Evolutionary conservation across 2,113 vertebrate species (phyloP).

Genomic region (Hemibagrus wyckioides): DNA sequence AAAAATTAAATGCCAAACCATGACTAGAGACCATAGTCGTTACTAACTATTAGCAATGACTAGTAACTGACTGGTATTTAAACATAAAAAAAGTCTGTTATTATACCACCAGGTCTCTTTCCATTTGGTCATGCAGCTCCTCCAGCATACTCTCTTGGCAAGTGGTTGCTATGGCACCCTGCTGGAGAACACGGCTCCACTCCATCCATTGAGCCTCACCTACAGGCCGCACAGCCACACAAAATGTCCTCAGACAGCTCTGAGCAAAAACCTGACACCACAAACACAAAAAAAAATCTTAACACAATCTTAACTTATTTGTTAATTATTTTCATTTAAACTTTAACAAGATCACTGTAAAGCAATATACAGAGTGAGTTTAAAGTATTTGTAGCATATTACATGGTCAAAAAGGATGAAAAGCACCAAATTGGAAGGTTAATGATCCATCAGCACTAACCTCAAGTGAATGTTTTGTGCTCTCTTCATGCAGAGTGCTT

Average conservation of each 20-base stretch:
- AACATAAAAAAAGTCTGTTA: not conserved
- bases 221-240: conserved; percentile 84
- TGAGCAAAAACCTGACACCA: conserved; percentile 69
- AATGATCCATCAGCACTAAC: conserved; percentile 67
- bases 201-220: conserved; percentile 66
- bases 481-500: conserved; percentile 60
- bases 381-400: not conserved
- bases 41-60: not conserved
- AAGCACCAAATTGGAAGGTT: not conserved
- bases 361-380: not conserved
- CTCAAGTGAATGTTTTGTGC: conserved; percentile 77
- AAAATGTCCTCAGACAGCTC: conserved; percentile 87
- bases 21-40: not conserved
- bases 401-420: not conserved
- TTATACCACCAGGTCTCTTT: conserved; percentile 81
- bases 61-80: not conserved
- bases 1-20: not conserved
- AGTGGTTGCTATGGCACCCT: conserved; percentile 69
- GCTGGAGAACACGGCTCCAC: conserved; percentile 75
- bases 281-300: conserved; percentile 2
- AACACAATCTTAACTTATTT: conserved; percentile 17
- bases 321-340: not conserved
- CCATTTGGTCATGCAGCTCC: conserved; percentile 82
- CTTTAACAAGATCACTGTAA: too few relatives aligned
- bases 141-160: conserved; percentile 70